A percentile compares a stretch with the other conserved stretches of the same genome.
Conservation (phyloP, 2,113 vertebrate species). For the Odocoileus virginianus region DNA sequence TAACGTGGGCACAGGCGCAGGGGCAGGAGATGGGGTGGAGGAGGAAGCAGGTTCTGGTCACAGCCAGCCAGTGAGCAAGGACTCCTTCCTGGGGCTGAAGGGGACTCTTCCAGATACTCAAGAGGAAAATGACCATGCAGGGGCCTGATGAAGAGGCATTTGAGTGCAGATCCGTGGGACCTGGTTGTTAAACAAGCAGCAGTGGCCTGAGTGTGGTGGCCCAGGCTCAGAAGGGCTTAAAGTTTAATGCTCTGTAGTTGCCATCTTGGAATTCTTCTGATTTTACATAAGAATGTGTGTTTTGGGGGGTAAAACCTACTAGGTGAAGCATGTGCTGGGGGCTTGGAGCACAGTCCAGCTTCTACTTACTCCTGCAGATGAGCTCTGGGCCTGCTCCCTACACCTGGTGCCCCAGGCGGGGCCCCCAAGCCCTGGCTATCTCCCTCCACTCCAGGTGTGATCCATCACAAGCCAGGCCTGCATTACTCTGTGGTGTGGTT, state of each 20-base stretch:
- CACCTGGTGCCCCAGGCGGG: rapidly evolving
- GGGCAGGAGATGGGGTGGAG: background rate
- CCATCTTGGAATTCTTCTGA: background rate
- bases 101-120: background rate
- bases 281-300: background rate
- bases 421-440: rapidly evolving
- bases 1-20: background rate
- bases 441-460: background rate
- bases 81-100: background rate
- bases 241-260: background rate
- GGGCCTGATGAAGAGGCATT: background rate
- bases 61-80: background rate
- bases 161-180: background rate
- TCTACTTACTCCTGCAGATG: background rate
- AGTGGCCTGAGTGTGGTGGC: background rate
- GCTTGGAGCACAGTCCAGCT: background rate
- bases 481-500: background rate
- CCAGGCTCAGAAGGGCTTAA: background rate
- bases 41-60: background rate
- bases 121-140: background rate
- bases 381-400: background rate
- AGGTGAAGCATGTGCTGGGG: background rate
- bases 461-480: background rate
- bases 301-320: background rate
- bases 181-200: background rate